These are phyloP conservation scores for Listronotus oregonensis DNA, from an alignment of 1,140 invertebrate species.

Conservation along the genomic window DNA sequence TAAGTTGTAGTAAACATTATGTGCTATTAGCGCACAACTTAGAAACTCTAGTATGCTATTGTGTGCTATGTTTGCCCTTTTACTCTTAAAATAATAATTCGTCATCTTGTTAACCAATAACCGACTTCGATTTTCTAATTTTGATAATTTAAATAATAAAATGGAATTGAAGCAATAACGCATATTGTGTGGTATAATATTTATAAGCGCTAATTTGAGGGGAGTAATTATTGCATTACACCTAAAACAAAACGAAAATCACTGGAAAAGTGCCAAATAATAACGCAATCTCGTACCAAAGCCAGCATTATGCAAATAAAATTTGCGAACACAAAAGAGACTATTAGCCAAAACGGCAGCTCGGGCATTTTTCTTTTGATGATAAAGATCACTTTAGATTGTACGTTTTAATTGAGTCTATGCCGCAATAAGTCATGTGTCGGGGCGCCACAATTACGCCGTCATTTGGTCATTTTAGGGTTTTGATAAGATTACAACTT, in stretches of 20 bases:
- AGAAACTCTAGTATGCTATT: no score
- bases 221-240: conserved; percentile 17
- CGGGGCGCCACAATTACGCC: conserved; percentile 16
- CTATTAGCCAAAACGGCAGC: conserved; percentile 28
- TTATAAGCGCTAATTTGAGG: conserved; percentile 6
- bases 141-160: no score
- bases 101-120: no score
- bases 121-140: no score
- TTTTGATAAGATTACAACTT: conserved; percentile 19
- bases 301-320: conserved; percentile 30
- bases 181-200: conserved; percentile 6
- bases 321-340: conserved; percentile 24
- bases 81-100: no score
- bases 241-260: conserved; percentile 23
- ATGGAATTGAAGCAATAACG: no score
- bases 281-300: conserved; percentile 13
- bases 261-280: conserved; percentile 22
- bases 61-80: no score
- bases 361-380: conserved; percentile 30
- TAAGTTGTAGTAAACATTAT: no score
- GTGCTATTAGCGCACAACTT: no score
- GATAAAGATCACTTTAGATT: conserved; percentile 25
- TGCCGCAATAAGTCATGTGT: conserved; percentile 19
- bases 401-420: conserved; percentile 30
- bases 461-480: conserved; percentile 15